Conservation (phyloP, 2,797 vertebrate species). For the Apogon hyalosoma region DNA sequence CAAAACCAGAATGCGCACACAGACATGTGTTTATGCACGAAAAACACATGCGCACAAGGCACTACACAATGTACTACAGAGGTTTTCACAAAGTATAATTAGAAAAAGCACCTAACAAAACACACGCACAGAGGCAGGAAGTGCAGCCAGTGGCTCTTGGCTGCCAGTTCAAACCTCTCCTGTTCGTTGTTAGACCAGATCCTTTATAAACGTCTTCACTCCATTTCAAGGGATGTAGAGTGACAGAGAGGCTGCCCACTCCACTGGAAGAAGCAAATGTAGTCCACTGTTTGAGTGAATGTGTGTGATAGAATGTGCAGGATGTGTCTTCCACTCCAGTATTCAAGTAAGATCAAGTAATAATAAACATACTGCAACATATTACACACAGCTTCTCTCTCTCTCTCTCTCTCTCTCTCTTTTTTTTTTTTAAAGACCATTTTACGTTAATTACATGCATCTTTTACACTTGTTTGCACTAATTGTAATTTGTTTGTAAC, state of each 20-base stretch:
- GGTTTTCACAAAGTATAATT: slow-evolving; percentile 68
- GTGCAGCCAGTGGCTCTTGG: slow-evolving; percentile 72
- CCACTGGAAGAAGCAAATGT: slow-evolving; percentile 31
- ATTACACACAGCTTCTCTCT: too few species aligned
- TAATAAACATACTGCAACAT: too few species aligned
- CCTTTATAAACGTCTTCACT: slow-evolving; percentile 62
- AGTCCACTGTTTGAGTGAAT: slow-evolving; percentile 27
- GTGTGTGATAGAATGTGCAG: slow-evolving; percentile 31
- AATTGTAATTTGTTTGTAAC: background rate
- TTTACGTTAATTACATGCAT: background rate
- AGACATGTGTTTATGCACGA: slow-evolving; percentile 31
- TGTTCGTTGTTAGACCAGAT: slow-evolving; percentile 67
- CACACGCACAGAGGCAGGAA: slow-evolving; percentile 75
- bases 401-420: too few species aligned
- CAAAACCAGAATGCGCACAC: slow-evolving; percentile 45
- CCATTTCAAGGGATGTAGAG: slow-evolving; percentile 45
- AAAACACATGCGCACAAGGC: slow-evolving; percentile 44
- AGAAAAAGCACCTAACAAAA: slow-evolving; percentile 76
- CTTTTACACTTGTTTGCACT: background rate
- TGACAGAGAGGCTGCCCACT: slow-evolving; percentile 56
- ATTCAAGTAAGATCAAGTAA: slow-evolving; percentile 21
- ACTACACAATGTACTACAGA: slow-evolving; percentile 52
- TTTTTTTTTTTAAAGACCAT: too few species aligned
- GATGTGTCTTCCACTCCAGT: slow-evolving; percentile 45
- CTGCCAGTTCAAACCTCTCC: slow-evolving; percentile 67